Percentiles rank a stretch among this genome's conserved stretches.
Conservation (phyloP, 2,797 vertebrate genomes). For the Anniella stebbinsi region DNA sequence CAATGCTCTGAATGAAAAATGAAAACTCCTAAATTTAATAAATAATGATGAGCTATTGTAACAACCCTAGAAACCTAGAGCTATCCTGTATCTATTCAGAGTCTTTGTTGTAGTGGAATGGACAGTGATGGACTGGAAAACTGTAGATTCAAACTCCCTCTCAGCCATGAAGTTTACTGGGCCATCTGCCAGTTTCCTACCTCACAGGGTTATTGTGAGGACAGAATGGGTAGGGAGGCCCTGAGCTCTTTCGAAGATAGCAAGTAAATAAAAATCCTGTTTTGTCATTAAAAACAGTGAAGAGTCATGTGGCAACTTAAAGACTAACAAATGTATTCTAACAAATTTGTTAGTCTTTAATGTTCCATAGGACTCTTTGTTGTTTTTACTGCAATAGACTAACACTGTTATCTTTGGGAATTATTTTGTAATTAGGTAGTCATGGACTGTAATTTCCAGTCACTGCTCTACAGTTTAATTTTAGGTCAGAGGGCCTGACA, state of each 20-base stretch:
- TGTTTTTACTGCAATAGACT: too few relatives aligned
- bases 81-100: background rate
- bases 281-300: too few relatives aligned
- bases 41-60: background rate
- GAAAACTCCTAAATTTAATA: background rate
- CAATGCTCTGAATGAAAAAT: background rate
- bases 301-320: too few relatives aligned
- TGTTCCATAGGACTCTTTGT: too few relatives aligned
- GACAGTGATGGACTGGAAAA: background rate
- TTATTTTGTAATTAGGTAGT: background rate
- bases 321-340: too few relatives aligned
- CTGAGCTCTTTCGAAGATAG: background rate
- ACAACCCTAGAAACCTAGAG: background rate
- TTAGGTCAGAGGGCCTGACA: background rate
- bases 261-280: background rate
- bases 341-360: too few relatives aligned
- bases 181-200: background rate
- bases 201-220: background rate
- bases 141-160: background rate
- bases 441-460: background rate
- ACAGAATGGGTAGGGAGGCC: background rate
- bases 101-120: background rate
- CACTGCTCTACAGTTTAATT: background rate
- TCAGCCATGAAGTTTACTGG: background rate
- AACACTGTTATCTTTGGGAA: too few relatives aligned